Evolutionary conservation across 2,113 vertebrate species (phyloP).

Genomic region (Leiothrix lutea): DNA sequence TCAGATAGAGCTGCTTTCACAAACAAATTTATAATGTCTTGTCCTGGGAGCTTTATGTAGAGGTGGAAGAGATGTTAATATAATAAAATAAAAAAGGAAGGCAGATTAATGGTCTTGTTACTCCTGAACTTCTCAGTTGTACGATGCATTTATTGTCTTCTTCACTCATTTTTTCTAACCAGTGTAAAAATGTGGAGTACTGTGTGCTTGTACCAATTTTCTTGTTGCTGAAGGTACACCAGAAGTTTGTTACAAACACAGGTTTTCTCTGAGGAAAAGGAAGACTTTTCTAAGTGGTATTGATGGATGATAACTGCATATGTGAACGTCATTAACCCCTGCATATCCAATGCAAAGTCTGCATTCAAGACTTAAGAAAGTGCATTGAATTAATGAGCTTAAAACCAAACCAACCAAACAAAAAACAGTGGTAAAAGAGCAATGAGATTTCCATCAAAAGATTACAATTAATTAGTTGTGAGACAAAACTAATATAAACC

Average conservation of each 20-base stretch:
- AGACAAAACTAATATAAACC: not conserved
- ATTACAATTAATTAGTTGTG: not conserved
- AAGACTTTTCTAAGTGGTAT: not conserved
- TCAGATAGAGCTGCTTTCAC: conserved; percentile 28
- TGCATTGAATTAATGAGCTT: not conserved
- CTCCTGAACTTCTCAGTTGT: not conserved
- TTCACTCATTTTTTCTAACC: not conserved
- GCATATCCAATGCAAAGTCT: not conserved
- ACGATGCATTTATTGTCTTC: not conserved
- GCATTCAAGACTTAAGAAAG: not conserved
- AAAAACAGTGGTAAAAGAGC: not conserved
- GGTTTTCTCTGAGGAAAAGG: not conserved
- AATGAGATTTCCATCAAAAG: not conserved
- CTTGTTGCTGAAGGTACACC: not conserved
- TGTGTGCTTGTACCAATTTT: not conserved
- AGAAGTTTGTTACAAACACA: not conserved
- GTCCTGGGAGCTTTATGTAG: not conserved
- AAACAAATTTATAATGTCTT: conserved; percentile 39
- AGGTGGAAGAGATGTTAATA: conserved; percentile 26
- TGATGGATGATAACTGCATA: not conserved
- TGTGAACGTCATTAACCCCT: not conserved
- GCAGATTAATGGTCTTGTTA: conserved; percentile 6
- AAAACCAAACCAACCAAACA: not conserved
- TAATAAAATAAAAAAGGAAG: conserved; percentile 46
- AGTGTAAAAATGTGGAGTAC: not conserved